phyloP scores from a whole-genome alignment of 2,888 invertebrate species.

The Eupeodes latifasciatus region DNA sequence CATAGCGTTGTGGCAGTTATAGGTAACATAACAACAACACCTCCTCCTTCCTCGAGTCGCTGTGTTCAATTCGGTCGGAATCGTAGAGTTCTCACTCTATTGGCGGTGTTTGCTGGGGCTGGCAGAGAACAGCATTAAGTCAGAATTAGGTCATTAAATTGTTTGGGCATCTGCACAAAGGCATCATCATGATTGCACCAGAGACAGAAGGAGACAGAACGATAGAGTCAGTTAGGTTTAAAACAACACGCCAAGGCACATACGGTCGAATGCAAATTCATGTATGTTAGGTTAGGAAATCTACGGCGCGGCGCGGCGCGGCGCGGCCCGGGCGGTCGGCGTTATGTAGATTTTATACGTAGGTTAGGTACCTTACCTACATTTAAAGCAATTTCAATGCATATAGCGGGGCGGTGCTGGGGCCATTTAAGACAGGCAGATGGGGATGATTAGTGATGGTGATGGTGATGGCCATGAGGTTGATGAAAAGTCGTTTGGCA shows the following conservation, averaged over 20 bases:
- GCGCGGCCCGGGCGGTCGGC: no score
- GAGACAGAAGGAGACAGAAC: constrained; percentile 10
- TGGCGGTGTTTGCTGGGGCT: constrained; percentile 59
- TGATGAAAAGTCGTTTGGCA: constrained; percentile 59
- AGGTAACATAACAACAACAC: not conserved
- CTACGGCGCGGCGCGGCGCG: no score
- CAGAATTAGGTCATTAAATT: constrained; percentile 75
- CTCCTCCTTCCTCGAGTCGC: constrained; percentile 4
- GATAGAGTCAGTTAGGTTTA: not conserved
- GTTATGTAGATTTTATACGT: no score
- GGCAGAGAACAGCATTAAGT: constrained; percentile 59
- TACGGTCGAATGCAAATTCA: constrained; percentile 12
- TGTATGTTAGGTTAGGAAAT: not conserved
- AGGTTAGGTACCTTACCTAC: not conserved
- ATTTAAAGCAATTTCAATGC: constrained; percentile 48
- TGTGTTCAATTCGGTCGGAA: constrained; percentile 33
- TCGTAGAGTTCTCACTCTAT: constrained; percentile 56
- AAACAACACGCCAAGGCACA: constrained; percentile 34
- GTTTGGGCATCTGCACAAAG: constrained; percentile 74
- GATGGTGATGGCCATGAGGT: constrained; percentile 16
- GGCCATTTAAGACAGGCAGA: constrained; percentile 38
- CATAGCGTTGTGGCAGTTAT: no score
- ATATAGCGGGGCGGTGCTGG: not conserved
- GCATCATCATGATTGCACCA: constrained; percentile 71
- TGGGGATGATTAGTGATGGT: constrained; percentile 11